Conservation (phyloP, 1,140 invertebrate species). For the Zelostemma sp. region DNA sequence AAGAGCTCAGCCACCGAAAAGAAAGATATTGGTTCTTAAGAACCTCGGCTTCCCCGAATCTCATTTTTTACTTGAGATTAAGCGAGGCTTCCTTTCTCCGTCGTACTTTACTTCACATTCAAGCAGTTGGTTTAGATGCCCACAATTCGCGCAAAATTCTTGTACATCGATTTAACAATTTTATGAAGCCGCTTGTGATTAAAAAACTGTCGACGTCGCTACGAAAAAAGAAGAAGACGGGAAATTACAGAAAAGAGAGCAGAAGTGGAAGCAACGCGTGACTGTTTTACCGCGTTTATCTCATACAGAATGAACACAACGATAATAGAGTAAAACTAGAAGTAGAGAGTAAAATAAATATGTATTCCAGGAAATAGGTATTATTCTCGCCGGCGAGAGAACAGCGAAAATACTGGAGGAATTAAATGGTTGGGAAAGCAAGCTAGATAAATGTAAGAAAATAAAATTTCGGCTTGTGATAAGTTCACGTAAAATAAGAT, state of each 20-base stretch:
- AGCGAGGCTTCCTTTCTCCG: conserved; percentile 31
- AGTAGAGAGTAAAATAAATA: conserved; percentile 45
- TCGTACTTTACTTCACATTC: conserved; percentile 31
- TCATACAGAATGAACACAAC: conserved; percentile 38
- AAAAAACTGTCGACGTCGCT: too few relatives aligned
- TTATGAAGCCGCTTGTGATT: too few relatives aligned
- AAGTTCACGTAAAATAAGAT: conserved; percentile 25
- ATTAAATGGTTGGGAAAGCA: conserved; percentile 35
- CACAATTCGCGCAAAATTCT: conserved; percentile 9
- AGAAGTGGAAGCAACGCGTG: conserved; percentile 31
- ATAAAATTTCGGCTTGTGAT: conserved; percentile 30
- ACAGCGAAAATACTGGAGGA: conserved; percentile 23
- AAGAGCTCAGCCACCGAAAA: conserved; percentile 16
- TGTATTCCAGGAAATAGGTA: conserved; percentile 33
- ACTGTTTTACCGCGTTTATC: conserved; percentile 46
- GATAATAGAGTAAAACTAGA: conserved; percentile 17
- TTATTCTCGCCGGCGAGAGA: conserved; percentile 17
- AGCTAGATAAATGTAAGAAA: conserved; percentile 20
- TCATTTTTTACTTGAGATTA: conserved; percentile 41
- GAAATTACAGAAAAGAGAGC: conserved; percentile 13
- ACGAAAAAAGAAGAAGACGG: conserved; percentile 2
- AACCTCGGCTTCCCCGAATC: conserved; percentile 25
- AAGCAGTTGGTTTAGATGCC: conserved; percentile 33
- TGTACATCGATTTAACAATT: too few relatives aligned
- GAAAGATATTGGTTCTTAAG: conserved; percentile 41